These are phyloP conservation scores for Caenorhabditis imperialis DNA, from an alignment of 2,888 invertebrate genomes.

Conservation along the genomic window DNA sequence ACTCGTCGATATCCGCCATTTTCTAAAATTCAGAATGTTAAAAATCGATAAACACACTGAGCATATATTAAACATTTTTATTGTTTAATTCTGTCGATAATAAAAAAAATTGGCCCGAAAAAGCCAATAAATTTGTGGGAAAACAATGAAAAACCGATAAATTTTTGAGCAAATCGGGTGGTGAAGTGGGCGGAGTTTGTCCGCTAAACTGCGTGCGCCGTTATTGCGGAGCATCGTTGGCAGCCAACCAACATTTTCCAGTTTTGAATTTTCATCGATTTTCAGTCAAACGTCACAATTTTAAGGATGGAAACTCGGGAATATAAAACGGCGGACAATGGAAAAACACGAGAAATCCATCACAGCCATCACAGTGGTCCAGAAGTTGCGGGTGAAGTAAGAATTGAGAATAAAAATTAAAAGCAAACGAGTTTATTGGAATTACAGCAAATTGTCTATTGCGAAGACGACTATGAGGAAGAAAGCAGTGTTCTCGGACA, in stretches of 20 bases:
- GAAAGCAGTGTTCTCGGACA: too few relatives aligned
- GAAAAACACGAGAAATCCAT: background rate
- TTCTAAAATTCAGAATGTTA: too few relatives aligned
- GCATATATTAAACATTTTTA: too few relatives aligned
- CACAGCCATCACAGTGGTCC: background rate
- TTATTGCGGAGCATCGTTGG: slow-evolving; percentile 23
- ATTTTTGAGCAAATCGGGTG: background rate
- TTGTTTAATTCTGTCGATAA: too few relatives aligned
- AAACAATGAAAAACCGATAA: background rate
- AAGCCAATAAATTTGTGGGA: background rate
- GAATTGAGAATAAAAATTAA: background rate
- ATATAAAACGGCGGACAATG: background rate
- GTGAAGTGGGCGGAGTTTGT: background rate
- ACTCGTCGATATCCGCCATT: slow-evolving; percentile 59
- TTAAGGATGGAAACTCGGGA: too few relatives aligned
- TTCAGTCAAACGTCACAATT: too few relatives aligned
- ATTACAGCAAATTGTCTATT: slow-evolving; percentile 24
- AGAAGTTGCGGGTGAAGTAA: slow-evolving; percentile 4
- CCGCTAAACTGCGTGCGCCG: slow-evolving; percentile 21
- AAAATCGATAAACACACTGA: too few relatives aligned
- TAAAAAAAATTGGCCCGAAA: background rate
- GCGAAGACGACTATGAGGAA: slow-evolving; percentile 12
- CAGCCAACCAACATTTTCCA: too few relatives aligned
- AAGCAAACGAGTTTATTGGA: too few relatives aligned
- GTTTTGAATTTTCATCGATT: too few relatives aligned